Base-by-base conservation (phyloP, 2,888 invertebrate genomes). In the Conistra vaccinii region DNA sequence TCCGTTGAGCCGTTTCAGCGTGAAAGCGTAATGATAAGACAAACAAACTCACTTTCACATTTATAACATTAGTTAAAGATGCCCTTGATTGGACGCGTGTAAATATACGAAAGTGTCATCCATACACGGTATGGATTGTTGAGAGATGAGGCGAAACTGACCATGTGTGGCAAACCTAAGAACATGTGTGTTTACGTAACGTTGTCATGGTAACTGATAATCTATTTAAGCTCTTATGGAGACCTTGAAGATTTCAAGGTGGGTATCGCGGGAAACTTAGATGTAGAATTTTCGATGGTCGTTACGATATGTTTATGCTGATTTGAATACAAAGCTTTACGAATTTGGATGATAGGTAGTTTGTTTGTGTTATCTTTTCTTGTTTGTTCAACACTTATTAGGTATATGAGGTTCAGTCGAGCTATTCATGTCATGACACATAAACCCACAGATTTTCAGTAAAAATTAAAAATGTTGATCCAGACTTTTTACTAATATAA, bases 191-290 rank as follows among this genome's bases (percentile, higher is more conserved):
- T 70, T 74, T 53, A 42, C 20, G 62, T 57, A 42, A 69, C n/a
- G 45, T 73, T 55, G 23, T 35, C 35, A 71, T 66, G 55, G 69
- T 53, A 69, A 57, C 60, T 10, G 12, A 55, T 74, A n/a, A 32
- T 74, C 68, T 66, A 14, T 35, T 9, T n/a, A n/a, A 53, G 14
- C 4, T 71, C 12, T 75, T 58, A 69, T 61, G 69, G 26, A 9
- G 23, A 68, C 57, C 61, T 73, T 75, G 58, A 26, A n/a, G 60
- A 66, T 73, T 69, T 67, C 73, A 61, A 69, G 68, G 81, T 67
- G 23, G 32, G 12, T 12, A n/a, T 67, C 69, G 60, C 62, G 77
- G 72, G 23, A 42, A 77, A 80, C 29, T 57, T 35, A 42, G 58
- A 23, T 53, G 32, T 32, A 20, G 5, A 42, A 29, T 23, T 53